Evolutionary conservation across 2,113 vertebrate genomes (phyloP), one percentile per base, ranked within the genome.

Genomic region (Halcyon senegalensis): DNA sequence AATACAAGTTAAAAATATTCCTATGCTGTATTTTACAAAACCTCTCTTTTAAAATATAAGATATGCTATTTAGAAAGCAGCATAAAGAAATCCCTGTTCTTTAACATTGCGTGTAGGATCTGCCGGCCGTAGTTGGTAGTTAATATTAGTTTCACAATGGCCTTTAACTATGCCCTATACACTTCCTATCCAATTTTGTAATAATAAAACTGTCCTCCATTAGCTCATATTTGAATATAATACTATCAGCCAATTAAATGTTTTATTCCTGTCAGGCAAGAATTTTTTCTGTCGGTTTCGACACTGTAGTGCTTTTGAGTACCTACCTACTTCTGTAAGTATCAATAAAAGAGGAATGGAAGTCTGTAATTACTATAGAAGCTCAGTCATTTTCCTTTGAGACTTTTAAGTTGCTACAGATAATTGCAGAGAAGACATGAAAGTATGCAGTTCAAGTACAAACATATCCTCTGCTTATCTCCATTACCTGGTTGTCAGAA

Each of bases 401-500:
- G 39, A 75, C 81, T 67, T 84, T 90, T 17, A 85, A 83, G 46
- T 14, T 48, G 58, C 53, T 90, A 58, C 31, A 84, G 72, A 69
- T 23, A 73, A 56, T 80, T 75, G 62, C 55, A 89, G 51, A 46
- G 76, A 95, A 95, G 39, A 53, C 44, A 41, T 30, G 50, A 23
- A 90, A 30, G 11, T 21, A 55, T 53, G 33, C 1, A 8, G 66
- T 68, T 43, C 0, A 1, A 86, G 56, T 48, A 83, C 6, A 15
- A 86, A 59, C 0, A 0, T 44, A 74, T 62, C 74, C 37, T 76
- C 56, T 80, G 77, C 83, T 62, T 89, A 70, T 51, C 69, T 78
- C 58, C 35, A 55, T 97, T 98, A 99, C 99, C 99, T 99, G 95
- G 99, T 99, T 27, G 99, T 99, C 93, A 99, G 98, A 95, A 99